Conservation (phyloP, 2,888 invertebrate genomes). For the Eupithecia dodoneata region DNA sequence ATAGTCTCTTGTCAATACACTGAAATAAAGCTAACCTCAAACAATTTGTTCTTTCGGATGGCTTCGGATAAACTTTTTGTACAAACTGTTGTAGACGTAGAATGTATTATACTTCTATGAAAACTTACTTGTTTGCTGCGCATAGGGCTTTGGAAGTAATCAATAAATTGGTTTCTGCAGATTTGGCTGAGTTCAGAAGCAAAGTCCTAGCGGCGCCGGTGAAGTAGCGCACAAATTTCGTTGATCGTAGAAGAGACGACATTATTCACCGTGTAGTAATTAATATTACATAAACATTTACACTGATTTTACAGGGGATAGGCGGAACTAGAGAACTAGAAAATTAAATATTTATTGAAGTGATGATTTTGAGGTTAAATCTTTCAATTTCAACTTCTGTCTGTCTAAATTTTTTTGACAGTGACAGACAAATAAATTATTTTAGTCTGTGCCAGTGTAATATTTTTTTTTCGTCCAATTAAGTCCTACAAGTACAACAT, state of each 20-base stretch:
- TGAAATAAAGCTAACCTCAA: slow-evolving; percentile 53
- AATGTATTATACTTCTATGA: slow-evolving; percentile 2
- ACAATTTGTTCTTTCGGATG: background rate
- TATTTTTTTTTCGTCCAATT: no score
- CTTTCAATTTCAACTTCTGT: background rate
- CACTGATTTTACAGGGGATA: slow-evolving; percentile 25
- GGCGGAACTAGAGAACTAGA: slow-evolving; percentile 22
- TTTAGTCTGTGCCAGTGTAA: background rate
- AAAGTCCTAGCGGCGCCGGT: slow-evolving; percentile 88
- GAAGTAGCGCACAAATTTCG: slow-evolving; percentile 89
- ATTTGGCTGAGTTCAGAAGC: slow-evolving; percentile 86
- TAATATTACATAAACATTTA: slow-evolving; percentile 44
- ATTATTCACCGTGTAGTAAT: slow-evolving; percentile 62
- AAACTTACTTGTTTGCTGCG: slow-evolving; percentile 71
- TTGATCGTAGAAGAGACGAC: slow-evolving; percentile 88
- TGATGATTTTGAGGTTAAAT: slow-evolving; percentile 63
- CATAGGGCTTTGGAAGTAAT: slow-evolving; percentile 70
- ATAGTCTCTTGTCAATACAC: slow-evolving; percentile 84
- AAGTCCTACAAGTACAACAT: no score
- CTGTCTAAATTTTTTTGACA: background rate
- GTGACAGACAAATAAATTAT: background rate
- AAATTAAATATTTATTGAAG: background rate
- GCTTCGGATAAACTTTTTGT: background rate
- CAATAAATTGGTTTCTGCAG: slow-evolving; percentile 85
- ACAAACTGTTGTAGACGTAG: background rate